Evolutionary conservation across 2,888 invertebrate genomes (phyloP).

Genomic region (Actias luna): DNA sequence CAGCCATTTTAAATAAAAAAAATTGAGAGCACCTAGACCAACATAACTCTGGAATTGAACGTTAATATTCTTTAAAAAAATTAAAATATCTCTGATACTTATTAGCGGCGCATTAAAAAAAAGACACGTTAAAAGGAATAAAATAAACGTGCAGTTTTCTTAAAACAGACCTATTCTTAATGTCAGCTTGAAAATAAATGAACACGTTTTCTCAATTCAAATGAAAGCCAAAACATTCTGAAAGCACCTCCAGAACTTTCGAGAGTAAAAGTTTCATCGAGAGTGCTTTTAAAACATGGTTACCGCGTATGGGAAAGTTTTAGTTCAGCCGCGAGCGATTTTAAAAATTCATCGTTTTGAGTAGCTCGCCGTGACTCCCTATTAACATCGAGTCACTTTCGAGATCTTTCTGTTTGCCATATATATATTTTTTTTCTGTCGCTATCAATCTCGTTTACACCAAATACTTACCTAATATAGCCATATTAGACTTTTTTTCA

Average conservation of each 20-base stretch:
- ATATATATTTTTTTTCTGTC: no score
- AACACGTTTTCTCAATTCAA: constrained; percentile 6
- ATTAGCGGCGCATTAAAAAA: no score
- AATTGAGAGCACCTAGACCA: no score
- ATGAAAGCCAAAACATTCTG: constrained; percentile 11
- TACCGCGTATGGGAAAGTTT: constrained; percentile 57
- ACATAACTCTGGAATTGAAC: no score
- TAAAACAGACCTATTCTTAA: background rate
- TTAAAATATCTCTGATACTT: no score
- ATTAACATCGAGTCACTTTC: constrained; percentile 60
- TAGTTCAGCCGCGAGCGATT: constrained; percentile 44
- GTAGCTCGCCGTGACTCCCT: constrained; percentile 59
- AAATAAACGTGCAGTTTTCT: background rate
- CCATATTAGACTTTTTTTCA: no score
- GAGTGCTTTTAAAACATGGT: constrained; percentile 32
- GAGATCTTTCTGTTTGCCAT: constrained; percentile 27
- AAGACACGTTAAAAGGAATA: background rate
- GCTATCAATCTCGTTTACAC: no score
- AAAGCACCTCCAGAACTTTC: constrained; percentile 13
- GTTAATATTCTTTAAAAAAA: no score
- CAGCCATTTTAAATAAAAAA: no score
- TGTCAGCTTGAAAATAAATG: constrained; percentile 9
- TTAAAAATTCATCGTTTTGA: constrained; percentile 72
- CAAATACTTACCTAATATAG: no score
- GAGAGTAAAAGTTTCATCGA: constrained; percentile 18